Evolutionary conservation across 23 tunicate species (phyloP), one percentile per base, ranked within the genome.

Genomic region (Pegea sp.): DNA sequence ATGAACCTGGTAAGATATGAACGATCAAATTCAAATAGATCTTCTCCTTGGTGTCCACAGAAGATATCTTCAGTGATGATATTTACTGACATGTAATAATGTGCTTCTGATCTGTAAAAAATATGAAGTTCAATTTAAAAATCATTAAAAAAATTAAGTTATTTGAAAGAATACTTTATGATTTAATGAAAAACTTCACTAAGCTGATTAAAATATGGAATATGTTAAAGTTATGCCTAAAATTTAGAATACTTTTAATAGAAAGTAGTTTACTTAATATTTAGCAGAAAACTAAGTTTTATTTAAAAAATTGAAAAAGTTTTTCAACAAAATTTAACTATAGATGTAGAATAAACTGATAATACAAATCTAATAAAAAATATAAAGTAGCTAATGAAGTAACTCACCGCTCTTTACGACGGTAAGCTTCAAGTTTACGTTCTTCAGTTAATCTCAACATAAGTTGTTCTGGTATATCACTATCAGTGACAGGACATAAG

Each of bases 11-110:
- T 59, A 54, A 87, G 29, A 30, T 61, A 33, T 30, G 69, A 57
- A 21, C 76, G 58, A 22, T 87, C 96, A 59, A 75, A 61, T 49
- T 87, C 96, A 50, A 87, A 75, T 28, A 87, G 57, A 49, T 75
- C 96, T 42, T 75, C 87, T 4, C 68, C 78, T 52, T 87, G 96
- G 55, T 87, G 96, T 1, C 96, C 96, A 71, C 96, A 75, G 32
- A 74, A 87, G 78, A 75, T 61, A 48, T 87, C 96, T 59, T 87
- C 96, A 54, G 96, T 75, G 29, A 87, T 71, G 21, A 87, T 46
- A 34, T 87, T 87, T 16, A 87, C 78, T 13, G 77, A 33, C 78
- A 87, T 75, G 46, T 69, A 87, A 49, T 69, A 60, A 42, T 87
- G 96, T 16, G 78, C 74, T 64, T 87, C 96, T 61, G 44, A 58